Percentiles rank a stretch among this genome's conserved stretches.
These are phyloP conservation scores for Semnornis frantzii DNA, from an alignment of 2,113 vertebrate species.

Conservation along the genomic window DNA sequence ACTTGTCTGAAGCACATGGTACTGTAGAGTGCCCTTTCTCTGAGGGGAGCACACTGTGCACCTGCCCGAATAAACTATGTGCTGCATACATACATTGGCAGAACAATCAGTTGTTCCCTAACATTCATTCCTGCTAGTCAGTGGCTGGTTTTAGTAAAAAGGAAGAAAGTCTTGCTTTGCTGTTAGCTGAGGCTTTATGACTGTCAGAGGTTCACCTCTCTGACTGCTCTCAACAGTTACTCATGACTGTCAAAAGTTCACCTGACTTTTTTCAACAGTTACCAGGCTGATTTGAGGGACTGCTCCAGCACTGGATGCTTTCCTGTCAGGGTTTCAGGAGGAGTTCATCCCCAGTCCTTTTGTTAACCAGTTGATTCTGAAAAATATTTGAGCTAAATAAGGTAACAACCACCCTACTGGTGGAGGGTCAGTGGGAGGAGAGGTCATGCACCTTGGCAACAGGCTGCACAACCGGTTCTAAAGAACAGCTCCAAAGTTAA, in stretches of 20 bases:
- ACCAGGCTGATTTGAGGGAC: not conserved
- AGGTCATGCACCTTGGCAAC: not conserved
- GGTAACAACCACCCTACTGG: not conserved
- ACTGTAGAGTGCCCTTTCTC: not conserved
- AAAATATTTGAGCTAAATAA: slow-evolving; percentile 25
- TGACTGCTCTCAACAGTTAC: not conserved
- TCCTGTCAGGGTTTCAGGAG: not conserved
- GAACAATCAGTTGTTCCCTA: not conserved
- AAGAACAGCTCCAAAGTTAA: not conserved
- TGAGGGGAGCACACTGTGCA: not conserved
- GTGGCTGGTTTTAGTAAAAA: not conserved
- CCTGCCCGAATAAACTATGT: not conserved
- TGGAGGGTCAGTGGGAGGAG: not conserved
- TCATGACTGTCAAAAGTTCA: not conserved
- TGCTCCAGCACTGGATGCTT: not conserved
- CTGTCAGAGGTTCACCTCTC: not conserved
- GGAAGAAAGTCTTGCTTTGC: not conserved
- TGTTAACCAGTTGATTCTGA: not conserved
- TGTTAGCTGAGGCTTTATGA: not conserved
- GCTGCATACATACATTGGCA: not conserved
- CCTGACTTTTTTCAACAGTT: not conserved
- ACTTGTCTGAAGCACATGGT: not conserved
- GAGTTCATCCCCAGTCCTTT: not conserved
- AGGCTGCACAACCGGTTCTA: not conserved
- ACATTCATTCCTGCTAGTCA: not conserved